These are phyloP conservation scores for Pogoniulus pusillus DNA, from an alignment of 2,797 vertebrate species.

Conservation along the genomic window DNA sequence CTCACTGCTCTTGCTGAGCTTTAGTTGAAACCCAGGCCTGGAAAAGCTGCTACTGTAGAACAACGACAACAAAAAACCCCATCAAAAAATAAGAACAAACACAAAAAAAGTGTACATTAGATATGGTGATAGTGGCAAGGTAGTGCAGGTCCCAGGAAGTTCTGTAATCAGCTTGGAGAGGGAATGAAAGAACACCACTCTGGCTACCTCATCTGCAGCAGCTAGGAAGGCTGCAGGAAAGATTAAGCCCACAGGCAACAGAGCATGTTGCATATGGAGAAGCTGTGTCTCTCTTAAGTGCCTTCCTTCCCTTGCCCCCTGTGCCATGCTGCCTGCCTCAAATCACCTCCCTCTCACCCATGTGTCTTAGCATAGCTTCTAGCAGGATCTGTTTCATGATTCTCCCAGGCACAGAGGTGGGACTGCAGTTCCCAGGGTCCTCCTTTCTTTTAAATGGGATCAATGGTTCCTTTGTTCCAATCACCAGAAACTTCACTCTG, in stretches of 20 bases:
- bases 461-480: too few species aligned
- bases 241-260: not conserved
- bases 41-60: not conserved
- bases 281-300: not conserved
- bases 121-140: not conserved
- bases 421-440: too few species aligned
- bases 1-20: conserved; percentile 17
- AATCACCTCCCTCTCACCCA: too few species aligned
- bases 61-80: too few species aligned
- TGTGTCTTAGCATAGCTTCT: too few species aligned
- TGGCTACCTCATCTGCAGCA: not conserved
- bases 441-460: too few species aligned
- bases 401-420: too few species aligned
- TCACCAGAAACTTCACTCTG: too few species aligned
- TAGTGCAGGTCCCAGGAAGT: not conserved
- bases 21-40: not conserved
- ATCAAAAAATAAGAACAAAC: not conserved
- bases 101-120: not conserved
- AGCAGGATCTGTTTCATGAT: too few species aligned
- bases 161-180: not conserved
- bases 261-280: not conserved
- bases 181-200: not conserved
- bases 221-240: not conserved
- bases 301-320: not conserved
- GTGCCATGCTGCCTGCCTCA: too few species aligned